Base-by-base conservation (phyloP, 2,888 invertebrate genomes). In the Deroplatys truncata region DNA sequence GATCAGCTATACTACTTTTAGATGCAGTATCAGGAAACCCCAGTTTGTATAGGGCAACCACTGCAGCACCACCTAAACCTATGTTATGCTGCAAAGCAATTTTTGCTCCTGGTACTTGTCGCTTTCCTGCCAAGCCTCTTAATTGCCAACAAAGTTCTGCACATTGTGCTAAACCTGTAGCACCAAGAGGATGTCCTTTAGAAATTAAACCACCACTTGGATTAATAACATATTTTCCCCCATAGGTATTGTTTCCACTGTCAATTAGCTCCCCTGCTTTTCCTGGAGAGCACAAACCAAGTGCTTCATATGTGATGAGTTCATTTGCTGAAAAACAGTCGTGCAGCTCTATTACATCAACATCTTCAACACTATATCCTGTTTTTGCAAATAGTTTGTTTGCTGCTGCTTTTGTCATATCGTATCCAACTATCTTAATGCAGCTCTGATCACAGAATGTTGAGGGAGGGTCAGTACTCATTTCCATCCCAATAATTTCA, bases 251-350 rank as follows among this genome's bases (percentile, higher is more conserved):
- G 93, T 99, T 97, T 0, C 98, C 98, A 9, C 96, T 95, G 93
- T 99, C 99, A 91, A 99, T 96, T 91, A 99, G 95, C 92, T 97
- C 97, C 20, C 97, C 98, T 0, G 98, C 99, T 93, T 98, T 96
- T 29, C 99, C 99, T 91, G 96, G 96, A 25, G 96, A 95, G 93
- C 99, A 99, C 13, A 99, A 94, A 85, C 99, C 98, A 29, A 99
- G 95, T 0, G 98, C 99, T 94, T 99, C 99, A 92, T 99, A 99
- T 0, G 99, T 99, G 89, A 99, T 97, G 91, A 99, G 94, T 93
- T 99, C 99, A 93, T 99, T 99, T 10, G 98, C 97, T 9, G 99
- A 98, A 93, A 99, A 99, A 93, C 99, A 99, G 93, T 99, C 99
- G 92, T 99, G 99, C 35, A 99, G 94, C 93, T 99, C 99, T 10